A percentile compares a stretch with the other conserved stretches of the same genome.
These are phyloP conservation scores for Actinemys pallida DNA, from an alignment of 2,113 vertebrate species.

Conservation along the genomic window DNA sequence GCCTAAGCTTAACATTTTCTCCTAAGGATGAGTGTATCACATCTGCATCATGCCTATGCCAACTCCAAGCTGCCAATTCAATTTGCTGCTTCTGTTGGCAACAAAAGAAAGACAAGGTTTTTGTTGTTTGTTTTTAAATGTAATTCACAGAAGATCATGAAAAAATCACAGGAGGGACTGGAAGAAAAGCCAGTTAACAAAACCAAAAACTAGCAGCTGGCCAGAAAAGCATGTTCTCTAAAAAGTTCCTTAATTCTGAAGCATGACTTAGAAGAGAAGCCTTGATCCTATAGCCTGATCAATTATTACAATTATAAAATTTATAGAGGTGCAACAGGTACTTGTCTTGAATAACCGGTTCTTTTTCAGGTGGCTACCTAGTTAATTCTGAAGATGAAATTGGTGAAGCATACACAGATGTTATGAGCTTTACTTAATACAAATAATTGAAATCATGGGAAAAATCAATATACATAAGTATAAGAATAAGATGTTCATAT, in stretches of 20 bases:
- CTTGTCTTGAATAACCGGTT: background rate
- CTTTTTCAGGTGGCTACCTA: background rate
- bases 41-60: background rate
- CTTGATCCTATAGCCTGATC: background rate
- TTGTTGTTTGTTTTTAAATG: slow-evolving; percentile 33
- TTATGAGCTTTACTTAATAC: background rate
- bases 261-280: slow-evolving; percentile 14
- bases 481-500: background rate
- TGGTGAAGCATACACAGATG: background rate
- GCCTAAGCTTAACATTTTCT: background rate
- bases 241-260: slow-evolving; percentile 37
- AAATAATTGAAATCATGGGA: background rate
- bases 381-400: background rate
- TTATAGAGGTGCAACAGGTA: background rate
- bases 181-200: background rate
- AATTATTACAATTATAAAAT: background rate
- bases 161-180: slow-evolving; percentile 4
- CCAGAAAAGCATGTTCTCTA: background rate
- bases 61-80: background rate
- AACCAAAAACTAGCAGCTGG: background rate
- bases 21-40: background rate
- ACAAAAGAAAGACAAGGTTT: slow-evolving; percentile 11
- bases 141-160: background rate
- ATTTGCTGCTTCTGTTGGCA: background rate
- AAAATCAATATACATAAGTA: background rate